Evolutionary conservation across 2,797 vertebrate species (phyloP), one percentile per base, ranked within the genome.

Genomic region (Alectoris magna): DNA sequence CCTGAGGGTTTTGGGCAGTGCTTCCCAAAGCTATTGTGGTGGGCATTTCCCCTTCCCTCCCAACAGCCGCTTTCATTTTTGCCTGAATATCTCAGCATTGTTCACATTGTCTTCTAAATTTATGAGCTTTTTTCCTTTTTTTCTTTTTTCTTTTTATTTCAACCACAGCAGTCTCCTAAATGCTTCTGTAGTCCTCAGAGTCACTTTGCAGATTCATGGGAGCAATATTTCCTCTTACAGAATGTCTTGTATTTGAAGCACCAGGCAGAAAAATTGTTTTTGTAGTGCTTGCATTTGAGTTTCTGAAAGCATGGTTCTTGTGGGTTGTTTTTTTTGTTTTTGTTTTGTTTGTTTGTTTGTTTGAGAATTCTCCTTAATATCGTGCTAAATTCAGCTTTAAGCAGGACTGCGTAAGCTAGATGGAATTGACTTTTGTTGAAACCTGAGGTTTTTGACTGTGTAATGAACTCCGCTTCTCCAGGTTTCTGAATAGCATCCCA

Each of bases 41-140:
- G 78, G 74, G 34, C 90, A 88, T 72, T 90, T 91, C 81, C 85
- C 76, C 44, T 86, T 86, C 34, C 71, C 36, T 91, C 73, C 60
- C 48, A 79, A 79, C 75, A 90, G 39, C 73, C 68, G 51, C 68
- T 73, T 93, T 92, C 74, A 81, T 87, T 85, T 94, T 72, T 78
- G 44, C 85, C 90, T 93, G 41, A 95, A 94, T 81, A 84, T 78
- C 62, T 92, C 64, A 73, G 66, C 51, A 60, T 89, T 94, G 89
- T 89, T 96, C 84, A 44, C 78, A 81, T 78, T 94, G 72, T 88
- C n/a, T 87, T 84, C 62, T 51, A 77, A 7, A 51, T 51, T 74
- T 84, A 67, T 68, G 39, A 26, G 11, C 16, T 59, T 85, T 46
- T 31, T 59, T 51, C 19, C 21, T 31, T 60, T 38, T 5, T 41